A percentile compares a stretch with the other conserved stretches of the same genome.
Conservation (phyloP, 2,888 invertebrate genomes). For the Netelia melanura region DNA sequence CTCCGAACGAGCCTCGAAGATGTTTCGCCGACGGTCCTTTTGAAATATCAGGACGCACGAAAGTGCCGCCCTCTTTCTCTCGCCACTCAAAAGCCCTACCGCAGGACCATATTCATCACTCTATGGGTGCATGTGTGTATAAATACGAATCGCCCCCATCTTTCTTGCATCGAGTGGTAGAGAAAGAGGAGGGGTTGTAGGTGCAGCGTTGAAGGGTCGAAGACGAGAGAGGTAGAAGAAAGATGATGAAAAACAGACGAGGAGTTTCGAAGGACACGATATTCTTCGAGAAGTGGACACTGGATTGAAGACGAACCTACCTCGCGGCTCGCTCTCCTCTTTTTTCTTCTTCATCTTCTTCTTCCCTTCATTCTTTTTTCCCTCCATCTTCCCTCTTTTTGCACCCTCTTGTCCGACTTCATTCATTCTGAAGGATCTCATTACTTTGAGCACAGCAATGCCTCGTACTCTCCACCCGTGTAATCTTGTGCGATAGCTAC, state of each 20-base stretch:
- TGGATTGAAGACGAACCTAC: neutral
- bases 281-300: constrained; percentile 19
- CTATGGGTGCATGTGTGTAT: neutral
- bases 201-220: too few species aligned
- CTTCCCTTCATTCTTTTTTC: neutral
- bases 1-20: constrained; percentile 14
- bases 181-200: neutral
- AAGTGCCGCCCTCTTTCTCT: constrained; percentile 1
- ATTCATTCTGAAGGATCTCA: neutral
- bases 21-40: constrained; percentile 35
- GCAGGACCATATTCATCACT: constrained; percentile 3
- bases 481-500: too few species aligned
- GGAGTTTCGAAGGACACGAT: neutral
- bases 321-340: neutral
- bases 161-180: neutral
- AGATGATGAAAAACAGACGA: neutral
- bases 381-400: neutral
- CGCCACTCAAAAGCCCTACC: neutral
- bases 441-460: constrained; percentile 9
- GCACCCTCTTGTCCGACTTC: neutral
- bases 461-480: neutral
- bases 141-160: neutral
- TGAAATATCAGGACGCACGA: constrained; percentile 14
- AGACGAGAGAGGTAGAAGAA: too few species aligned
- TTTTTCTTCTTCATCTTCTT: neutral